Percentiles rank a stretch among this genome's conserved stretches.
Evolutionary conservation across 2,797 vertebrate species (phyloP).

Genomic region (Oceanodroma leucorhoa): DNA sequence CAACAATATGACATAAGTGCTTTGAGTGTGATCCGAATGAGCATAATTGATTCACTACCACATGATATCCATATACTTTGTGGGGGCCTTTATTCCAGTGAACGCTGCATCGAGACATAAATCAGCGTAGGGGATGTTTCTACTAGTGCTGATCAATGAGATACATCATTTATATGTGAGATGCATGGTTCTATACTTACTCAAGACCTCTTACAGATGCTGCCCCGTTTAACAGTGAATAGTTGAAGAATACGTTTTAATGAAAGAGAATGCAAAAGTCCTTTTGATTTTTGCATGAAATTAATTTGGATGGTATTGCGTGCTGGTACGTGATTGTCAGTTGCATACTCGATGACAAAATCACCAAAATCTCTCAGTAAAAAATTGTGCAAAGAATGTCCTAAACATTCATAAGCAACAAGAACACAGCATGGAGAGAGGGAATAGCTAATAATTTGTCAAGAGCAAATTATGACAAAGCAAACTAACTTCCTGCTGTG

Average conservation of each 20-base stretch:
- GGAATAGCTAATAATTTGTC: not conserved
- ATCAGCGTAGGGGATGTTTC: not conserved
- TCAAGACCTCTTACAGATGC: not conserved
- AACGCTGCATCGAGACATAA: not conserved
- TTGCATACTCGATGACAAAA: not conserved
- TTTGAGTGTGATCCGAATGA: slow-evolving; percentile 31
- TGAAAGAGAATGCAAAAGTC: not conserved
- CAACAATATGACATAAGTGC: slow-evolving; percentile 49
- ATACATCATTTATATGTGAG: not conserved
- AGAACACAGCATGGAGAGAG: not conserved
- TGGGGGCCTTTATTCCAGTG: not conserved
- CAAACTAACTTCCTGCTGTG: not conserved
- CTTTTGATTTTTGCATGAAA: not conserved
- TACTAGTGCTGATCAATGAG: not conserved
- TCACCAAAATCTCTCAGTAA: not conserved
- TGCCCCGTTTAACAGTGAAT: not conserved
- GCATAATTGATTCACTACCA: slow-evolving; percentile 26
- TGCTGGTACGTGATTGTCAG: not conserved
- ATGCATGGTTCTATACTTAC: not conserved
- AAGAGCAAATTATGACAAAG: not conserved
- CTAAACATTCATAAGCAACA: not conserved
- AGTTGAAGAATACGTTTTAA: not conserved
- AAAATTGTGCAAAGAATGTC: not conserved
- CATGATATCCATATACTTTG: slow-evolving; percentile 35
- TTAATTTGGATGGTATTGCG: not conserved